Evolutionary conservation across 1,140 invertebrate genomes (phyloP), one percentile per base, ranked within the genome.

Genomic region (Drosophila carrolli): DNA sequence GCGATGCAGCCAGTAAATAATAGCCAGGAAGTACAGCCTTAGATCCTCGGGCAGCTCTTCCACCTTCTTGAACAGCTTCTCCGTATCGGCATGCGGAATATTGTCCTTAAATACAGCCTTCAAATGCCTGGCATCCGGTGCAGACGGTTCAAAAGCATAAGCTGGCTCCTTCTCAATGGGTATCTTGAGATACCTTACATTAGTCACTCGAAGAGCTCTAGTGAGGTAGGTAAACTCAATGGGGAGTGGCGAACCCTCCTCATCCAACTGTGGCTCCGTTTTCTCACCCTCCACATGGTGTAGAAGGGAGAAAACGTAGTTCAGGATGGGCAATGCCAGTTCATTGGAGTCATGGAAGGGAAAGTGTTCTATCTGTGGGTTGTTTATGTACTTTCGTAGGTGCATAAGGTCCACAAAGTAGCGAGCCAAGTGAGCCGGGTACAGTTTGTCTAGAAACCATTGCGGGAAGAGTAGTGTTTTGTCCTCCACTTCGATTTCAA

Each of bases 321-420:
- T 92, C 38, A 97, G 79, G 46, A 98, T 94, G 10, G 94, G 93
- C 50, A 95, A 84, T 37, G 94, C 93, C 68, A 95, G 94, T 16
- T 93, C 67, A 73, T 95, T 94, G n/a, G 95, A 93, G 63, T 95
- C 94, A 7, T 93, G 89, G 27, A 93, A 91, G 4, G 85, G 84
- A 76, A 94, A 94, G 79, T 96, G 94, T 92, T 98, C 97, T 9
- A 97, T 94, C 93, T 97, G 96, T 13, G 95, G 94, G 23, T 93
- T 93, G 67, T 95, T 95, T 70, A 97, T 94, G 78, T 95, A 95
- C 44, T 95, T 93, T 65, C 95, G 94, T 43, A 95, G 92, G 19
- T 94, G 93, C 47, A 95, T 81, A 1, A 96, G 93, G 90, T 97
- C 96, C 38, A 97, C 93, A 76, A 96, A 95, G 75, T 93, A 94